Evolutionary conservation across 1,140 invertebrate species (phyloP), one percentile per base, ranked within the genome.

Genomic region (Tribolium madens): DNA sequence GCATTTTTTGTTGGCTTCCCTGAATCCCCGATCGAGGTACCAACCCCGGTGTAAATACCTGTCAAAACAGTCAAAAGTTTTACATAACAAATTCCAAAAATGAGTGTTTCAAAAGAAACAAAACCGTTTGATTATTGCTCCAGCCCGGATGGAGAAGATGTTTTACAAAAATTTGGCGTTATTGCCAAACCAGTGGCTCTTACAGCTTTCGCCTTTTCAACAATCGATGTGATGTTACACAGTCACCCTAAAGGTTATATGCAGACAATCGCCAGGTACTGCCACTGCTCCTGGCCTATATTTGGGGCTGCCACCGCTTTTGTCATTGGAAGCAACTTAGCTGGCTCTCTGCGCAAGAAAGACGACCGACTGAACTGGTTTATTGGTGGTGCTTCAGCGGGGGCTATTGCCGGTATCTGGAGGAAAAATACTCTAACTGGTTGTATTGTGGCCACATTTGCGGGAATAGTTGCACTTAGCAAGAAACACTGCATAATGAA

Each of bases 91-190:
- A 60, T 6, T 6, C 13, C 10, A 73, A 53, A 26, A 15, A 50
- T 48, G 47, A 73, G 64, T 74, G 71, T 74, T 48, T 77, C 53
- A 10, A 80, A 78, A 57, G 77, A 79, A 75, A 4, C 69, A 47
- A 79, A 77, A 69, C 52, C 80, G 18, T 89, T 86, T 21, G 85
- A 84, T 73, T 95, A 93, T 81, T 92, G 91, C 83, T 90, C 92
- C 81, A 87, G 90, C n/a, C 93, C 93, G 0, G 92, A 94, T 42
- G 93, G 92, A 0, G 79, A 90, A 64, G 91, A 92, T 82, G 88
- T 91, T 21, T 84, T 89, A 50, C 87, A 89, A 75, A 93, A 94
- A 85, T 82, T 91, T 17, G 85, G 90, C 73, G 89, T 87, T n/a
- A 86, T 88, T 0, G 86, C 87, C 13, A 92, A 91, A 87, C 88